phyloP scores from a whole-genome alignment of 1,140 invertebrate species.

The Drosophila orena region DNA sequence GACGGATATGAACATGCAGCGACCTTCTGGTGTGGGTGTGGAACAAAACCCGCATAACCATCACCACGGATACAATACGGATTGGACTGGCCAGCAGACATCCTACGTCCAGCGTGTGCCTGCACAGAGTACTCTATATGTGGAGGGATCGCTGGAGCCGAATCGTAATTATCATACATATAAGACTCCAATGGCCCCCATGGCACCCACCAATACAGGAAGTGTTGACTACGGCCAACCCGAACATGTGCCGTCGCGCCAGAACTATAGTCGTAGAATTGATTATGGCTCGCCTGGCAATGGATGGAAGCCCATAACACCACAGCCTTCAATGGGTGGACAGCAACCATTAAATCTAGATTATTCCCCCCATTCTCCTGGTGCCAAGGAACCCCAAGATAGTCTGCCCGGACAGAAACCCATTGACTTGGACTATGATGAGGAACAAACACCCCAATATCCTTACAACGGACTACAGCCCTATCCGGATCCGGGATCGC shows the following conservation, averaged over 20 bases:
- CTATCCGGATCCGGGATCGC: constrained; percentile 5
- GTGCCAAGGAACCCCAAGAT: constrained; percentile 12
- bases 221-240: constrained; percentile 65
- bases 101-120: constrained; percentile 42
- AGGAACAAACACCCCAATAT: constrained; percentile 10
- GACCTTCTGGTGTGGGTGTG: constrained; percentile 57
- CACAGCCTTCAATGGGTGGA: constrained; percentile 33
- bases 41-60: constrained; percentile 10
- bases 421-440: constrained; percentile 28
- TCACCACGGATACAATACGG: constrained; percentile 5
- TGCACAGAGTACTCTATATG: constrained; percentile 62
- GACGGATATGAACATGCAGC: constrained; percentile 73
- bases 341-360: constrained; percentile 51
- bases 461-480: constrained; percentile 1
- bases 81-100: constrained; percentile 55
- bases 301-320: constrained; percentile 39
- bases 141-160: constrained; percentile 72
- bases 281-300: constrained; percentile 24
- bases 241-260: constrained; percentile 39
- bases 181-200: constrained; percentile 67
- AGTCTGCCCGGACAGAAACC: constrained; percentile 22
- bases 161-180: constrained; percentile 79
- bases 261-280: constrained; percentile 54
- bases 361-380: constrained; percentile 20
- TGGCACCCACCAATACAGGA: constrained; percentile 33